These are phyloP conservation scores for Lethrus apterus DNA, from an alignment of 1,140 invertebrate species.

Conservation along the genomic window DNA sequence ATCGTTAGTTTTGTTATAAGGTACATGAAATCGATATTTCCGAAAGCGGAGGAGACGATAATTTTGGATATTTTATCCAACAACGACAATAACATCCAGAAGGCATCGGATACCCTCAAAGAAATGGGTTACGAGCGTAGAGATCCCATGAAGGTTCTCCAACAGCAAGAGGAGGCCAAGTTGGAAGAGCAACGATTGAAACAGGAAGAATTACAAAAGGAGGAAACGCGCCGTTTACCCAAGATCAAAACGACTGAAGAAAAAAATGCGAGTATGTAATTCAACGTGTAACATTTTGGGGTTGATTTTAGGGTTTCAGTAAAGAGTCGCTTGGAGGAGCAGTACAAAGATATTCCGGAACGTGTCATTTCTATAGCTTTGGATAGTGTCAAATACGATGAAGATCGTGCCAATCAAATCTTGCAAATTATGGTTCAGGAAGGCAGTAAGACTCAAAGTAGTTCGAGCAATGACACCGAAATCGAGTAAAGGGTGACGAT, in stretches of 20 bases:
- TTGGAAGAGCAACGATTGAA: no score
- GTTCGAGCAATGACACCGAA: conserved; percentile 1
- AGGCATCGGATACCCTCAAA: conserved; percentile 69
- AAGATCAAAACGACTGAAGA: conserved; percentile 64
- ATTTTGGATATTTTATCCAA: conserved; percentile 75
- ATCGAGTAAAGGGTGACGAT: background rate
- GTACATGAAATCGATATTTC: conserved; percentile 86
- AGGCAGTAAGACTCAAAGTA: conserved; percentile 36
- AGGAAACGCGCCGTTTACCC: conserved; percentile 43
- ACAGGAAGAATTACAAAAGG: conserved; percentile 48
- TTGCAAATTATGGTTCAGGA: conserved; percentile 62
- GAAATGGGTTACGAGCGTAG: conserved; percentile 75
- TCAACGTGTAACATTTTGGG: no score
- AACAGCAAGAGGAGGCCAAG: conserved; percentile 38
- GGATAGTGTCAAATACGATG: conserved; percentile 78
- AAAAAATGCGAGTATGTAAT: conserved; percentile 63
- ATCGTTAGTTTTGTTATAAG: conserved; percentile 44
- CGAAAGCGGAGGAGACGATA: conserved; percentile 83
- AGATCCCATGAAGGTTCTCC: conserved; percentile 49
- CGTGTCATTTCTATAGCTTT: conserved; percentile 75
- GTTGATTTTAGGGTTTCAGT: conserved; percentile 10
- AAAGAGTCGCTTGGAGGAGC: conserved; percentile 27
- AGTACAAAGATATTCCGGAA: conserved; percentile 68
- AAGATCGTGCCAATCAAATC: conserved; percentile 69
- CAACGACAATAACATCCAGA: conserved; percentile 83